Base-by-base conservation (phyloP, 2,888 invertebrate species). In the Lamellibrachia satsuma region DNA sequence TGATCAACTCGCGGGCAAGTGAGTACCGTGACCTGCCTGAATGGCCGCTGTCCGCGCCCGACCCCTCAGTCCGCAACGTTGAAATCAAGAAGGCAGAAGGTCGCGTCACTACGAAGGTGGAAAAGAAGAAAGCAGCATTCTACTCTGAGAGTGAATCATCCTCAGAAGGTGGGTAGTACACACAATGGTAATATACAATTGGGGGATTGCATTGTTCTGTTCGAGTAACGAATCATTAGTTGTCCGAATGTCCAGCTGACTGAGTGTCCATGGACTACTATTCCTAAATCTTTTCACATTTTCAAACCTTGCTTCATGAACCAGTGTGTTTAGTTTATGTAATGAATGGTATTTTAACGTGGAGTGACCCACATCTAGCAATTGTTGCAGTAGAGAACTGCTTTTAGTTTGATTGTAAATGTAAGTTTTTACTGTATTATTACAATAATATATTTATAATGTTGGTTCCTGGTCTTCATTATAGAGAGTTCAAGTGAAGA, bases 21-120 rank as follows among this genome's bases (percentile, higher is more conserved):
- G 99, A 99, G 6, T 99, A 99, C 97, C 98, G 98, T 94, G 97
- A 98, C 93, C 97, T 99, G 94, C 99, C 99, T 0, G 96, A 97
- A 1, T 98, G 98, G 96, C 99, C 99, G 0, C 97, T 97, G 92
- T 97, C 97, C 7, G 97, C 98, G 0, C 98, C 98, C 0, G 98
- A 98, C 95, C 97, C 98, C 0, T 97, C 97, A 1, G 97, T 98
- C 0, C 97, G 99, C 0, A 95, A 95, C 95, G 93, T 95, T 0
- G 95, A 95, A 91, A 94, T 94, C 60, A 93, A 92, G 90, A 92
- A 92, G 52, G 75, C 92, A 4, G 92, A 60, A 60, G 60, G 60
- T 60, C 60, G 2, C 11, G 39, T 91, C 91, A 90, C 7, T 55
- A 94, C 94, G 93, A 95, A 94, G 92, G 94, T 94, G 91, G 95